Percentiles rank a stretch among this genome's conserved stretches.
These are phyloP conservation scores for Anodontia alba DNA, from an alignment of 2,888 invertebrate genomes.

Conservation along the genomic window DNA sequence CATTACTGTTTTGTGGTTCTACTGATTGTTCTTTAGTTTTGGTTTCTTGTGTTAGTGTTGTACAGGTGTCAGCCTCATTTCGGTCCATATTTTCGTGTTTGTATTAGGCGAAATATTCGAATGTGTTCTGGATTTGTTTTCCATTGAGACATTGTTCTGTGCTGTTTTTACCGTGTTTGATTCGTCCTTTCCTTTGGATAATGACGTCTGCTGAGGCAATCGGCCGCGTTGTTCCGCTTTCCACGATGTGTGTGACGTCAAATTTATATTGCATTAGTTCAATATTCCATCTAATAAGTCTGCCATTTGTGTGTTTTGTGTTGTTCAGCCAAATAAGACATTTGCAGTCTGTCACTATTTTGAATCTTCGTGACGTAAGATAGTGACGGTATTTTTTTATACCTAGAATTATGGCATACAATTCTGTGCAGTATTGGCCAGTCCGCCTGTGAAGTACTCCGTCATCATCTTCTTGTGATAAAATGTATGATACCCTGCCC, in stretches of 20 bases:
- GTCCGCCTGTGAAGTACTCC: neutral
- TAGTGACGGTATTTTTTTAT: constrained; percentile 1
- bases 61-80: neutral
- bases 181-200: no score
- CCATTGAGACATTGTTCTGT: no score
- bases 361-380: neutral
- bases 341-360: constrained; percentile 3
- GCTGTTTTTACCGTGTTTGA: no score
- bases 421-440: constrained; percentile 21
- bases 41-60: neutral
- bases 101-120: no score
- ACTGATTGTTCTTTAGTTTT: no score
- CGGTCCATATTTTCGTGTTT: neutral
- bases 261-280: constrained; percentile 17
- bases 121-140: no score
- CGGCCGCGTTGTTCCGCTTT: neutral
- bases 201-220: neutral
- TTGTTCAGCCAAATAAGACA: neutral
- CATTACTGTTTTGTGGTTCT: no score
- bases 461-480: constrained; percentile 7
- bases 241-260: neutral
- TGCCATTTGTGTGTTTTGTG: neutral
- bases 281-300: neutral
- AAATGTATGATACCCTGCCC: neutral
- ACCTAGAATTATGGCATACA: constrained; percentile 1